A percentile compares a stretch with the other conserved stretches of the same genome.
Conservation (phyloP, 2,113 vertebrate species). For the Crypturellus undulatus region DNA sequence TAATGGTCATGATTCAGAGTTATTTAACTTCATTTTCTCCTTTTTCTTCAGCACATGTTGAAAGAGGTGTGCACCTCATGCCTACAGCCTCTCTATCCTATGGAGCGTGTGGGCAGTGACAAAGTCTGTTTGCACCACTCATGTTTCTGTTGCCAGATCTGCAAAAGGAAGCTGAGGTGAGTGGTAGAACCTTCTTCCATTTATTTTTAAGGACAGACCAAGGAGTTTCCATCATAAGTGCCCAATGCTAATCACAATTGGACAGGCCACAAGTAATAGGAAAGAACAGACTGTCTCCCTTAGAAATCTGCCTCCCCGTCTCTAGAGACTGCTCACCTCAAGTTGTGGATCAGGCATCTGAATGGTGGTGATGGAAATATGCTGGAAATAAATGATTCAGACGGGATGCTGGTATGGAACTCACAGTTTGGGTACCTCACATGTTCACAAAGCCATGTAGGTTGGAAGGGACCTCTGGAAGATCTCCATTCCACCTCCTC, state of each 20-base stretch:
- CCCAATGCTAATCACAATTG: not conserved
- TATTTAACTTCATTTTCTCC: constrained; percentile 12
- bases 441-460: not conserved
- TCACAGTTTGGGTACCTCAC: not conserved
- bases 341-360: not conserved
- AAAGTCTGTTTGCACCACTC: constrained; percentile 80
- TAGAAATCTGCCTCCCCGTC: not conserved
- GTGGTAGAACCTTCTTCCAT: not conserved
- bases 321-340: not conserved
- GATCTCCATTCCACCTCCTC: not conserved
- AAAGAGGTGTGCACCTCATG: constrained; percentile 82
- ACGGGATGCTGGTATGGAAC: not conserved
- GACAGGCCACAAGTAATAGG: not conserved
- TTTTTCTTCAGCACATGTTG: constrained; percentile 50
- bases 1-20: not conserved
- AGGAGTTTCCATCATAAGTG: not conserved
- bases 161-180: constrained; percentile 87
- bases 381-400: not conserved
- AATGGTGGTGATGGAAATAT: not conserved
- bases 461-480: not conserved
- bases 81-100: constrained; percentile 79
- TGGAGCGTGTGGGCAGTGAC: constrained; percentile 80
- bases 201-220: not conserved
- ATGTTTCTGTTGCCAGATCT: constrained; percentile 87
- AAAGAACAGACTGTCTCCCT: not conserved